Percentiles rank a stretch among this genome's conserved stretches.
Evolutionary conservation across 2,797 vertebrate species (phyloP).

Genomic region (Sebastolobus alascanus): DNA sequence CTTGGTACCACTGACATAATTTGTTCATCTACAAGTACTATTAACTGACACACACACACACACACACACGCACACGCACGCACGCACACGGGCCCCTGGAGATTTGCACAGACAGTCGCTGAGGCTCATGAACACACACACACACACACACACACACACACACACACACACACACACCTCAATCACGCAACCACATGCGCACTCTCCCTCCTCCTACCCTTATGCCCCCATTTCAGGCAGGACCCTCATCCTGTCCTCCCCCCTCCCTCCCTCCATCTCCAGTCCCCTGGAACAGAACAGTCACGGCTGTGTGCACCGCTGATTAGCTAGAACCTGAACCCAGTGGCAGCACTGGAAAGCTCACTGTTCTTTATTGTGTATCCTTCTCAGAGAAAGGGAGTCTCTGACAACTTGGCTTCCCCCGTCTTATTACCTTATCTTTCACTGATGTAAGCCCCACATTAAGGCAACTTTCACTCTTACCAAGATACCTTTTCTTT

Average conservation of each 20-base stretch:
- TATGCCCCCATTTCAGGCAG: constrained; percentile 49
- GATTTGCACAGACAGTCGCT: constrained; percentile 5
- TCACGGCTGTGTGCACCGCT: constrained; percentile 84
- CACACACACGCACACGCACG: background rate
- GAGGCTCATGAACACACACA: constrained; percentile 14
- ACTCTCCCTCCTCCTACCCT: constrained; percentile 34
- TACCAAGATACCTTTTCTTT: constrained; percentile 30
- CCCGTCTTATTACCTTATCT: constrained; percentile 67
- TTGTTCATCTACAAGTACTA: constrained; percentile 65
- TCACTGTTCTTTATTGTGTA: constrained; percentile 69
- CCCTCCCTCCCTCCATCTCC: constrained; percentile 55
- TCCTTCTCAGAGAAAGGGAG: constrained; percentile 60
- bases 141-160: constrained; percentile 22
- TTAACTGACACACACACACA: constrained; percentile 30
- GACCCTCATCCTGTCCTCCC: constrained; percentile 68
- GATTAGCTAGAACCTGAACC: constrained; percentile 84
- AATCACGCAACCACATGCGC: constrained; percentile 40
- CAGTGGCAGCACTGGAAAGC: constrained; percentile 69
- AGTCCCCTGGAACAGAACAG: constrained; percentile 83
- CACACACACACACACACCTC: constrained; percentile 20
- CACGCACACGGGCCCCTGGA: background rate
- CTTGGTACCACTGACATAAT: constrained; percentile 69
- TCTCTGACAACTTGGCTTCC: constrained; percentile 60
- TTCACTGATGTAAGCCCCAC: constrained; percentile 54
- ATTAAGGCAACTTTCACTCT: constrained; percentile 38